Evolutionary conservation across 1,140 invertebrate species (phyloP), one percentile per base, ranked within the genome.

Genomic region (Lepidurus apus): DNA sequence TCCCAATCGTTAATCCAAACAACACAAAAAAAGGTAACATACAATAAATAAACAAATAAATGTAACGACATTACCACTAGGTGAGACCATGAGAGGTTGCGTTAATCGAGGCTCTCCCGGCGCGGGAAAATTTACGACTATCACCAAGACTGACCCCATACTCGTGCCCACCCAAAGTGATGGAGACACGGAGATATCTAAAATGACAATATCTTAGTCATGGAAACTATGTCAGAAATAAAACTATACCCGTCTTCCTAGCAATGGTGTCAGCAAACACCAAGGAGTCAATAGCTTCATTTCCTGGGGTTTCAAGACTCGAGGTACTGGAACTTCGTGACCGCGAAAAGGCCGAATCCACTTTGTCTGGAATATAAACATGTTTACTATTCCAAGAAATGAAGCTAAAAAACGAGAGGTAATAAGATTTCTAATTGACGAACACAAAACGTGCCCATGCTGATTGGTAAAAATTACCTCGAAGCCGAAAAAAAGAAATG

Each of bases 311-410:
- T 87, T 98, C 97, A 84, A 98, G 88, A 86, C 95, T 98, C 81
- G 95, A 97, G 91, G 97, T 97, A 87, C 94, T 96, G 85, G 95
- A 97, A 85, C 95, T 97, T 83, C 96, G 90, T 82, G 96, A 98
- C 85, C 95, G 90, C 84, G 95, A 96, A 88, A 98, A 98, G 82
- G 94, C 95, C 85, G 91, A 95, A 88, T 98, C 96, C 88, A 95
- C 90, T 89, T 97, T 97, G 88, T 98, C 96, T 97, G 89, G 80
- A 78, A 80, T 45, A 11, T 24, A 75, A 21, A 17, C n/a, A 26
- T 11, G 13, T 75, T 75, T 44, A 75, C 17, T 7, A 13, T 75
- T 75, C 74, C 74, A 5, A 17, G 42, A 13, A 26, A 75, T 0
- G 5, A 34, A 1, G 9, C 44, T 17, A 9, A 17, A 77, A 42